Base-by-base conservation (phyloP, 2,113 vertebrate genomes). In the Gymnobelideus leadbeateri region DNA sequence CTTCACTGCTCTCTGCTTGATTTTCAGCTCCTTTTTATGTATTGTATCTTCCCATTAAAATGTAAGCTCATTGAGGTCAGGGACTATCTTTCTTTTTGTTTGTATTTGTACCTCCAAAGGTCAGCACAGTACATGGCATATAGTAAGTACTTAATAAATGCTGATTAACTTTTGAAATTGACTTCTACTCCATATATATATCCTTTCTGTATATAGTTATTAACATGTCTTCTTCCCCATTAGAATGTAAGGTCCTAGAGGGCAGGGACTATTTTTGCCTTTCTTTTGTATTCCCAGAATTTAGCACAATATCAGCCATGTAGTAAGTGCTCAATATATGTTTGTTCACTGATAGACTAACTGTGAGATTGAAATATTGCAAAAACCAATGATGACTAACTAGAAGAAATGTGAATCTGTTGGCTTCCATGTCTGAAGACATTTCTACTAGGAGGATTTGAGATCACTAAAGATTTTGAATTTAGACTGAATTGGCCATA, bases 381-480 rank as follows among this genome's bases (percentile, higher is more conserved):
- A 94, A 54, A 93, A 94, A 77, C 68, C 16, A 52, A 26, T 1
- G 91, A 43, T 68, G 12, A 49, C 90, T 84, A 94, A 24, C 89
- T 3, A 46, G 90, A 93, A 46, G 90, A 93, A 93, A 92, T 54
- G 24, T 61, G 26, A 95, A 55, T 31, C 84, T 3, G 61, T 0
- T 28, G 43, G 54, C 31, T 0, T 8, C 25, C 31, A 11, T 47
- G 89, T 77, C 28, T 89, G 90, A 89, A 68, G 89, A 47, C 53
- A n/a, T 68, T 84, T 43, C 2, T 47, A 28, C 50, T 9, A 51
- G 26, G 7, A 77, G 19, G 19, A 84, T 43, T 6, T 84, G 37
- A 77, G n/a, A 77, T n/a, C 16, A 47, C n/a, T 84, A 68, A 93
- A 54, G 55, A 61, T 55, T 54, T n/a, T 53, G 92, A 92, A 19